A percentile compares a stretch with the other conserved stretches of the same genome.
phyloP scores from a whole-genome alignment of 1,140 invertebrate genomes.

The Tetramorium simillimum region DNA sequence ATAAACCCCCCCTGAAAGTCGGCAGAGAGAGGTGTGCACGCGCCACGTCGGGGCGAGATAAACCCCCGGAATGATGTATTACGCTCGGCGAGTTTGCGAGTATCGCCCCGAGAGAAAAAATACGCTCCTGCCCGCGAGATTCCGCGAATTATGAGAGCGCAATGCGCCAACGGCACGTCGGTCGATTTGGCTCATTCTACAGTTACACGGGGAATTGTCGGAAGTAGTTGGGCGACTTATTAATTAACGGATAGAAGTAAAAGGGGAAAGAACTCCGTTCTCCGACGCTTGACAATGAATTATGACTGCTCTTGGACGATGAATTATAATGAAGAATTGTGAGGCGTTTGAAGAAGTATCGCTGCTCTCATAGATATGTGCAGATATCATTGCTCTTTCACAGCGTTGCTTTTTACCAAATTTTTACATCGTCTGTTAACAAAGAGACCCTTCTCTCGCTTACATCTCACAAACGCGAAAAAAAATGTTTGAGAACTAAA shows the following conservation, averaged over 20 bases:
- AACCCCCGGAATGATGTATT: slow-evolving; percentile 39
- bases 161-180: slow-evolving; percentile 33
- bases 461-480: no score
- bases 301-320: neutral
- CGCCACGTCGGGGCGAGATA: slow-evolving; percentile 37
- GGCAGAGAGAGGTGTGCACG: slow-evolving; percentile 13
- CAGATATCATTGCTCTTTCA: neutral
- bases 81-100: slow-evolving; percentile 15
- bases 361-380: neutral
- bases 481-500: neutral
- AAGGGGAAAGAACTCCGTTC: neutral
- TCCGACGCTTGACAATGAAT: neutral
- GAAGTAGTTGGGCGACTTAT: slow-evolving; percentile 25
- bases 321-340: neutral
- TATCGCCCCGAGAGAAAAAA: slow-evolving; percentile 36
- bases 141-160: slow-evolving; percentile 52
- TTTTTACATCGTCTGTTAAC: neutral
- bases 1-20: slow-evolving; percentile 18
- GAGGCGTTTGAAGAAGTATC: neutral
- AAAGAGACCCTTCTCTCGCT: neutral
- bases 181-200: slow-evolving; percentile 2
- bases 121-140: slow-evolving; percentile 20
- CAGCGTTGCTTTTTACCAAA: neutral
- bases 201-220: neutral
- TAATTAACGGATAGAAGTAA: neutral